Base-by-base conservation (phyloP, 2,797 vertebrate species). In the Schizopygopsis malacanthus region DNA sequence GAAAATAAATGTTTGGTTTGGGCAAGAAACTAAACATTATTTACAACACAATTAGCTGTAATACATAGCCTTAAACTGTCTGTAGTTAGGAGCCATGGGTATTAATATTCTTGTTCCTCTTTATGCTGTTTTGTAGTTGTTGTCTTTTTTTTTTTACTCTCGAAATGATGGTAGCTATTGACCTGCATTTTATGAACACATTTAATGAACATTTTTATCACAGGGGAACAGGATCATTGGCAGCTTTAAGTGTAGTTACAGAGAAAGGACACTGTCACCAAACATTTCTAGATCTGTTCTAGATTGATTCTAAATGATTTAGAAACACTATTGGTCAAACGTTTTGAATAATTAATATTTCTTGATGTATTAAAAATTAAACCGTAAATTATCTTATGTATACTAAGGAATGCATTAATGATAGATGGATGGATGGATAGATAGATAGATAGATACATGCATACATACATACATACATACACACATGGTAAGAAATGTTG, bases 141-240 rank as follows among this genome's bases (percentile, higher is more conserved):
- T 43, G 20, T 20, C 2, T 20, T 7, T 20, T 54, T 33, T 33
- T 33, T 33, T 33, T 28, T 28, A 28, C 28, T 56, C 18, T 20
- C 54, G 0, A 56, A 56, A 8, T 56, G 18, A 20, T 8, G 7
- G 18, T 56, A 56, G 54, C 18, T 56, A 7, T 7, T 43, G 43
- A 43, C 41, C 10, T 43, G 41, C 9, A 43, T 10, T 43, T 43
- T 43, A 10, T 43, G 41, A 43, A 43, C 28, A 33, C 2, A 33
- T 33, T 33, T 33, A 33, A 33, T 33, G 28, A 33, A 33, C 28
- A 33, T 33, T 33, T 33, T 33, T 94, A 95, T 94, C 94, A 95
- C 93, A 95, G 92, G 91, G 93, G 93, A 94, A 94, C 94, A 93
- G 85, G 94, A 94, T 94, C 94, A 94, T 95, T 94, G 94, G 93